Evolutionary conservation across 2,888 invertebrate species (phyloP).

Genomic region (Dioctria rufipes): DNA sequence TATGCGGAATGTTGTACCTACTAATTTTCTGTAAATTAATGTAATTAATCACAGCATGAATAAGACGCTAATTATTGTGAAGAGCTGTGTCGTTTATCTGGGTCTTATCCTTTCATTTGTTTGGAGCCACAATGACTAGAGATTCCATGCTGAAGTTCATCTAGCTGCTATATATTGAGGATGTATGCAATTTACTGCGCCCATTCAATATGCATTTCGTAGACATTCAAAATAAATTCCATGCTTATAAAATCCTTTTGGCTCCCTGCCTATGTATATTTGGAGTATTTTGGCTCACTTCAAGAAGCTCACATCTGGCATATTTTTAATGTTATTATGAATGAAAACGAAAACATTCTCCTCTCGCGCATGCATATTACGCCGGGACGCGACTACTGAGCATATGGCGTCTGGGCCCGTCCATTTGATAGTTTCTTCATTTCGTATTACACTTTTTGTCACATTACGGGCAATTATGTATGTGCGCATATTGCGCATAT

Average conservation of each 20-base stretch:
- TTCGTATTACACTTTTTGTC: constrained; percentile 32
- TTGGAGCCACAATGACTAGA: constrained; percentile 3
- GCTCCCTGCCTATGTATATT: background rate
- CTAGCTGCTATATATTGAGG: background rate
- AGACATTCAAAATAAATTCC: constrained; percentile 9
- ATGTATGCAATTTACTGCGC: constrained; percentile 9
- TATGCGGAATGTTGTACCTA: constrained; percentile 13
- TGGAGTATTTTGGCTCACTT: background rate
- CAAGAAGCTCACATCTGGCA: constrained; percentile 24
- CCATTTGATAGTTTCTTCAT: constrained; percentile 42
- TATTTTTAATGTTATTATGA: constrained; percentile 39
- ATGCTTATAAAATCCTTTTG: background rate
- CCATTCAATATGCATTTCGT: background rate
- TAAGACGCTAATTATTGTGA: constrained; percentile 31
- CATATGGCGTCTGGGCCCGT: constrained; percentile 40
- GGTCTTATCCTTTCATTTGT: background rate
- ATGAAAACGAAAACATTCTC: constrained; percentile 39
- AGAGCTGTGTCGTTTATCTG: background rate
- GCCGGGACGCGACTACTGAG: background rate
- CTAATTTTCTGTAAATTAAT: constrained; percentile 44
- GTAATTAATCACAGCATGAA: constrained; percentile 43
- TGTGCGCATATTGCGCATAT: constrained; percentile 2
- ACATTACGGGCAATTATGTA: constrained; percentile 37
- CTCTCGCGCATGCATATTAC: constrained; percentile 11
- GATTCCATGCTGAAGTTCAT: constrained; percentile 12